Evolutionary conservation across 2,888 invertebrate species (phyloP).

Genomic region (Philhelius pedissequus): DNA sequence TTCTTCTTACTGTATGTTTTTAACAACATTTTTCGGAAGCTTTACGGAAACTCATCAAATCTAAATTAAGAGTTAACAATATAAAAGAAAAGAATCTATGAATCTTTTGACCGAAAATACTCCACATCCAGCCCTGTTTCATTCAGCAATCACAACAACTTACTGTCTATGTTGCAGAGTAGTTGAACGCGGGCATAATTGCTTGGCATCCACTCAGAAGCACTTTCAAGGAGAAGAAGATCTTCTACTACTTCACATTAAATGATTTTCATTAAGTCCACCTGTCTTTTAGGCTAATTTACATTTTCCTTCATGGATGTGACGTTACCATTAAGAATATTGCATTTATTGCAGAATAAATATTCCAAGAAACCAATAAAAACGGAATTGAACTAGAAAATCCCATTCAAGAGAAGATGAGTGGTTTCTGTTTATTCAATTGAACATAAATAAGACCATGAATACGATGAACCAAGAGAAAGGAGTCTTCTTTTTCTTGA

Average conservation of each 20-base stretch:
- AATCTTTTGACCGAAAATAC: too few relatives aligned
- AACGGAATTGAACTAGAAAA: slow-evolving; percentile 57
- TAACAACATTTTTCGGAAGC: too few relatives aligned
- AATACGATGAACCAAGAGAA: neutral
- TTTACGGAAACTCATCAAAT: neutral
- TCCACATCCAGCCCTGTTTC: neutral
- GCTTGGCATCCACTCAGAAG: slow-evolving; percentile 32
- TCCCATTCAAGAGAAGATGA: slow-evolving; percentile 23
- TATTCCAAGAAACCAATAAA: slow-evolving; percentile 34
- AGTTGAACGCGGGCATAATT: slow-evolving; percentile 15
- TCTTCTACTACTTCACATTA: slow-evolving; percentile 27
- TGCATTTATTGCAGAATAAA: slow-evolving; percentile 17
- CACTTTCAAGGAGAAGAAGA: slow-evolving; percentile 3
- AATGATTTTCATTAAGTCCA: slow-evolving; percentile 67
- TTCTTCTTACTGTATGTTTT: too few relatives aligned
- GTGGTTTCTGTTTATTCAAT: neutral
- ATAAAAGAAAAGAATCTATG: too few relatives aligned
- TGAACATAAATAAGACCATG: neutral
- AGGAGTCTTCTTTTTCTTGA: neutral
- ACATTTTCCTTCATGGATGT: slow-evolving; percentile 55
- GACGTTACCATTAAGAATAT: slow-evolving; percentile 59
- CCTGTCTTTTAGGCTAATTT: slow-evolving; percentile 65
- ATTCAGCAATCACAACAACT: slow-evolving; percentile 38
- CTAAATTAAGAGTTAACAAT: too few relatives aligned
- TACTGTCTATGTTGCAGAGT: slow-evolving; percentile 40